These are phyloP conservation scores for Cebus imitator DNA, from an alignment of 2,113 vertebrate genomes.

Conservation along the genomic window DNA sequence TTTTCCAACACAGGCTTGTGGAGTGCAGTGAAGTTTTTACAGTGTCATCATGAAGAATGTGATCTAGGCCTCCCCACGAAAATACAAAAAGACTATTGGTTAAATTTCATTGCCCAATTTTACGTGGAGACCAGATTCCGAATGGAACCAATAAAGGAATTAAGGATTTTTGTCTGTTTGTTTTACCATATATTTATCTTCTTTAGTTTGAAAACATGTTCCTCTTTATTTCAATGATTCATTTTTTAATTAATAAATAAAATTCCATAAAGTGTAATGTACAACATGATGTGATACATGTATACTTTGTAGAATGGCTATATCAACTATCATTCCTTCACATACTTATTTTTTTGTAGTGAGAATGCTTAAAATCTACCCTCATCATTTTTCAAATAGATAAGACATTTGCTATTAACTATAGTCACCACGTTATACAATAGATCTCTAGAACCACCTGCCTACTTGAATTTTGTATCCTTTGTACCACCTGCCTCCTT, in stretches of 20 bases:
- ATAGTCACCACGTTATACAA: background rate
- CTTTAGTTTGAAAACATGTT: background rate
- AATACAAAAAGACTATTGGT: background rate
- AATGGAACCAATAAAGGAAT: background rate
- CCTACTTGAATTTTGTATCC: background rate
- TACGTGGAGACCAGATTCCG: background rate
- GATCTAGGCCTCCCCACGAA: background rate
- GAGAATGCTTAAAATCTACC: background rate
- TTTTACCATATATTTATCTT: background rate
- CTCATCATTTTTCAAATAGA: background rate
- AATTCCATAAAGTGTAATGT: background rate
- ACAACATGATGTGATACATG: background rate
- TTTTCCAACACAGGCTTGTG: background rate
- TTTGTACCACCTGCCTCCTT: background rate
- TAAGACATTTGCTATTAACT: background rate
- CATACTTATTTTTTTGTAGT: background rate
- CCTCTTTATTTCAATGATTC: background rate
- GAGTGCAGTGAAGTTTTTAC: background rate
- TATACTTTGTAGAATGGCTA: background rate
- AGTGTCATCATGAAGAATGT: background rate
- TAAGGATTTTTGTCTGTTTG: background rate
- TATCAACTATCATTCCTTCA: background rate
- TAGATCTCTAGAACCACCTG: background rate
- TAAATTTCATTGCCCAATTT: background rate
- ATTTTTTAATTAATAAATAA: background rate